A percentile compares a stretch with the other conserved stretches of the same genome.
Conservation (phyloP, 2,113 vertebrate species). For the Lampris incognitus region DNA sequence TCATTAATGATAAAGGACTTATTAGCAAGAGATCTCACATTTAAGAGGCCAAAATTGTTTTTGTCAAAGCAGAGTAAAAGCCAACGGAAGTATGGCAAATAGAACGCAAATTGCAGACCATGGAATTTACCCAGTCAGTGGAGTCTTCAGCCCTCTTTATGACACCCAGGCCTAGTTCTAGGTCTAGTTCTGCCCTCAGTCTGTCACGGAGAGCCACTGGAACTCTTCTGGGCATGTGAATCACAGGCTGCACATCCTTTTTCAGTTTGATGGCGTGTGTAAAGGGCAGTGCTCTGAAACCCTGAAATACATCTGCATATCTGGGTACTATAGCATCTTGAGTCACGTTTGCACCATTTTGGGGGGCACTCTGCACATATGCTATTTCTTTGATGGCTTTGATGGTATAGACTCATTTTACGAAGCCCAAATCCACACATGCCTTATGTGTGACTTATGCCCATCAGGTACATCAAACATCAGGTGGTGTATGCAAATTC, state of each 20-base stretch:
- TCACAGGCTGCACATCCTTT: neutral
- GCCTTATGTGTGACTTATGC: neutral
- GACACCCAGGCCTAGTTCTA: neutral
- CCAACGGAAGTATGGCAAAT: too few species aligned
- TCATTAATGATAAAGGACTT: too few species aligned
- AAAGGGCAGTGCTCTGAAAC: neutral
- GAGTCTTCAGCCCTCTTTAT: neutral
- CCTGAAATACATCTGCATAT: neutral
- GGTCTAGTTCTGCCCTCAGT: neutral
- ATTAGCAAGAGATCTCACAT: too few species aligned
- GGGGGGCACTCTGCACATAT: neutral
- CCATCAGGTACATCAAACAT: neutral
- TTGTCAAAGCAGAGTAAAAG: too few species aligned
- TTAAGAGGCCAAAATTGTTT: too few species aligned
- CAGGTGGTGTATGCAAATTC: neutral
- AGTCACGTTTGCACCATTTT: neutral
- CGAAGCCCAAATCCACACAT: neutral
- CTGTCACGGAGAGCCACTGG: neutral
- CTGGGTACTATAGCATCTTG: neutral
- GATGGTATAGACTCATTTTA: neutral
- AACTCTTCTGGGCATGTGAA: neutral
- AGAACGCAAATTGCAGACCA: neutral
- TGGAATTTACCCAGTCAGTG: conserved; percentile 1
- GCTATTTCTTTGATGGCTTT: neutral
- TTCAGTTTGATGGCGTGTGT: neutral